Evolutionary conservation across 2,113 vertebrate genomes (phyloP).

Genomic region (Passer montanus): DNA sequence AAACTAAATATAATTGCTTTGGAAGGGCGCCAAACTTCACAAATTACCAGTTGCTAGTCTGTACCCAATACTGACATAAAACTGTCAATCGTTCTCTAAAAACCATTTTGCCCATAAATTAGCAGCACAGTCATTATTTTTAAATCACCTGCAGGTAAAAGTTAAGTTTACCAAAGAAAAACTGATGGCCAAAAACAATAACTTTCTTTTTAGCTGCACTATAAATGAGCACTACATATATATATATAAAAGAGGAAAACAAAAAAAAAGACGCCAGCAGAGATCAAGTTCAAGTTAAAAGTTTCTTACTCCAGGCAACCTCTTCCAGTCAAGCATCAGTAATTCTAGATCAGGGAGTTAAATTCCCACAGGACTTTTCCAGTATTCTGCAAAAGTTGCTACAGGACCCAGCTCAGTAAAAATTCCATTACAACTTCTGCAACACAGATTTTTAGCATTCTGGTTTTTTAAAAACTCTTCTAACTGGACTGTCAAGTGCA

Average conservation of each 20-base stretch:
- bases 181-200: fast-evolving
- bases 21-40: not conserved
- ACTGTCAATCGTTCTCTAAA: not conserved
- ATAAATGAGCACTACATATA: not conserved
- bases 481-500: not conserved
- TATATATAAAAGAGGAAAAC: not conserved
- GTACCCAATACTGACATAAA: not conserved
- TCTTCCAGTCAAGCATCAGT: not conserved
- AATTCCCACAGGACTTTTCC: not conserved
- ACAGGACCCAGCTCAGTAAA: not conserved
- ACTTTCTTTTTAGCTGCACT: not conserved
- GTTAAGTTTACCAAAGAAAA: not conserved
- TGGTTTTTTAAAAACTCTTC: not conserved
- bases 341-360: not conserved
- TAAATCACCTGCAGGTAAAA: not conserved
- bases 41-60: constrained; percentile 11
- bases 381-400: not conserved
- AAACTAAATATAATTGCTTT: not conserved
- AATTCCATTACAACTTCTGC: not conserved
- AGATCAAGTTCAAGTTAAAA: not conserved
- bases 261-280: not conserved
- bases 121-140: not conserved
- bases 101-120: not conserved
- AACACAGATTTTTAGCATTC: not conserved
- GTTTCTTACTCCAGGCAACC: not conserved